These are phyloP conservation scores for Cheilosia scutellata DNA, from an alignment of 2,888 invertebrate genomes.

Conservation along the genomic window DNA sequence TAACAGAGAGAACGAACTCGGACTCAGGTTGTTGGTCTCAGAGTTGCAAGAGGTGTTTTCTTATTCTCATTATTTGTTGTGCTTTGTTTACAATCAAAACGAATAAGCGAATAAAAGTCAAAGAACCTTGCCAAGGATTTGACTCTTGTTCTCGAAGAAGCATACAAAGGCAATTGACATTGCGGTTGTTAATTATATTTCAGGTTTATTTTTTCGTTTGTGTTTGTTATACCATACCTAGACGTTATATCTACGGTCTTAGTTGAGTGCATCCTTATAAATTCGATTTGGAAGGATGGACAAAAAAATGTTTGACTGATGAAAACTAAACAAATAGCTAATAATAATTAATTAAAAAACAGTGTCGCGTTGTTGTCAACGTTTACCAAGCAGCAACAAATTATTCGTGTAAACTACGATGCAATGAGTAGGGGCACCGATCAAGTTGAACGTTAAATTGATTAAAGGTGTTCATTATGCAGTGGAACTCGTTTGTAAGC, in stretches of 20 bases:
- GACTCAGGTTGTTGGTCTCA: constrained; percentile 66
- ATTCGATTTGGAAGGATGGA: constrained; percentile 21
- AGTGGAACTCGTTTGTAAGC: neutral
- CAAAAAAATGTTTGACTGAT: constrained; percentile 46
- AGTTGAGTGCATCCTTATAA: constrained; percentile 55
- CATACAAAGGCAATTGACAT: constrained; percentile 56
- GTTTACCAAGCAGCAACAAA: neutral
- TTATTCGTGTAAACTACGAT: neutral
- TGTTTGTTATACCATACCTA: neutral
- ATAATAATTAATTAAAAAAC: constrained; percentile 31
- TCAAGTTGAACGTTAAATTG: constrained; percentile 4
- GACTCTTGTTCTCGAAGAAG: constrained; percentile 53
- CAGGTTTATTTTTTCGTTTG: constrained; percentile 33
- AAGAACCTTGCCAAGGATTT: constrained; percentile 75
- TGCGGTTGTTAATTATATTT: constrained; percentile 59
- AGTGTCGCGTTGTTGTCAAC: neutral
- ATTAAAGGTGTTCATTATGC: neutral
- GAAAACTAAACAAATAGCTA: constrained; percentile 48
- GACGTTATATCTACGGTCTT: constrained; percentile 4
- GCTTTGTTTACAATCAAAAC: constrained; percentile 69
- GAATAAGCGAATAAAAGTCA: constrained; percentile 65
- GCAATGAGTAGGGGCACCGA: neutral
- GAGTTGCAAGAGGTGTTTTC: constrained; percentile 1
- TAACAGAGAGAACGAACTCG: constrained; percentile 42
- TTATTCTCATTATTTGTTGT: constrained; percentile 29